Conservation (phyloP, 2,797 vertebrate species). For the Coregonus suidteri region DNA sequence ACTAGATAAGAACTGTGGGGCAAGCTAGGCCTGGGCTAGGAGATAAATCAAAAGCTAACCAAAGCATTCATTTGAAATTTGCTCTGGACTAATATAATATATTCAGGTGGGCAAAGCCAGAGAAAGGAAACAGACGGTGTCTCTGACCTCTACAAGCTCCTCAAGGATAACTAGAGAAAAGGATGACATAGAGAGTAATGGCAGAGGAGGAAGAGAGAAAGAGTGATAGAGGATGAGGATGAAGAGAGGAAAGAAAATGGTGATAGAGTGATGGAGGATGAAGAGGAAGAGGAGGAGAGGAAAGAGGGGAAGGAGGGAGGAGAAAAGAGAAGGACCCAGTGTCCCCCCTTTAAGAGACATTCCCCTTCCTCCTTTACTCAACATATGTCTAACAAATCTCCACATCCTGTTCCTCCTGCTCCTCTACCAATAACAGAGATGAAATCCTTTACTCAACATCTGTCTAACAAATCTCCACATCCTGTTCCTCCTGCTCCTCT, state of each 20-base stretch:
- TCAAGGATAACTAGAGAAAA: neutral
- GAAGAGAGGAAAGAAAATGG: neutral
- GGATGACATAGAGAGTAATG: neutral
- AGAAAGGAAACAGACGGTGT: neutral
- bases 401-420: too few species aligned
- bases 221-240: neutral
- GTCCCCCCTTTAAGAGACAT: neutral
- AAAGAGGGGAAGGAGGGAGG: neutral
- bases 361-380: neutral
- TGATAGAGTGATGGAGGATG: neutral
- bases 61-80: neutral
- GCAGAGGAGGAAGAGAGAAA: neutral
- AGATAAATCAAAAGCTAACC: neutral
- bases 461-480: conserved; percentile 11
- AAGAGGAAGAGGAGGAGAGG: neutral
- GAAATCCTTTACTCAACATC: neutral
- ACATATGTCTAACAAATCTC: too few species aligned
- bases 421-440: too few species aligned
- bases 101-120: neutral
- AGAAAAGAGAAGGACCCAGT: neutral
- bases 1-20: too few species aligned
- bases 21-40: neutral
- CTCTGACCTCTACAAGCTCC: neutral
- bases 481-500: neutral
- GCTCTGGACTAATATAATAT: neutral